These are phyloP conservation scores for Exocentrus adspersus DNA, from an alignment of 2,888 invertebrate species.

Conservation along the genomic window DNA sequence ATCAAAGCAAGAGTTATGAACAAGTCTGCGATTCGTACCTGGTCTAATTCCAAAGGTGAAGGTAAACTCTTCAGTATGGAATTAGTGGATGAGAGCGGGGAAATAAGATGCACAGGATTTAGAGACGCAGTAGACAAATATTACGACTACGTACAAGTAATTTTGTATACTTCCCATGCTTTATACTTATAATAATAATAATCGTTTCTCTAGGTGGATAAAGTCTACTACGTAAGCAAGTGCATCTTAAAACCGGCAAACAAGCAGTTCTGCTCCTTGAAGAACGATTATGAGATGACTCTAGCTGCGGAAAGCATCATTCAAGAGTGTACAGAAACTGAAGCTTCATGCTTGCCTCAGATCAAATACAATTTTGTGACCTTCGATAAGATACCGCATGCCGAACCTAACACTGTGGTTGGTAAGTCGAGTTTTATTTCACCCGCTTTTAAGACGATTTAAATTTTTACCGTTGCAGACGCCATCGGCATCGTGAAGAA, in stretches of 20 bases:
- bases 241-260: slow-evolving; percentile 93
- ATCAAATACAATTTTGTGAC: slow-evolving; percentile 81
- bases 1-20: slow-evolving; percentile 89
- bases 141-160: slow-evolving; percentile 88
- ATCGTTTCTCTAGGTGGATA: slow-evolving; percentile 66
- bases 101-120: slow-evolving; percentile 93
- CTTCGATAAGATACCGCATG: slow-evolving; percentile 76
- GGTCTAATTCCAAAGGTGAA: slow-evolving; percentile 93
- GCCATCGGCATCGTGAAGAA: slow-evolving; percentile 88
- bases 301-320: slow-evolving; percentile 72
- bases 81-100: slow-evolving; percentile 92
- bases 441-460: too few species aligned
- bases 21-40: slow-evolving; percentile 83
- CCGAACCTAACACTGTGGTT: slow-evolving; percentile 74
- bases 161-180: not conserved
- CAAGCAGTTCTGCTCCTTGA: slow-evolving; percentile 83
- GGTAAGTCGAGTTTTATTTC: slow-evolving; percentile 74
- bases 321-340: slow-evolving; percentile 64
- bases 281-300: slow-evolving; percentile 97
- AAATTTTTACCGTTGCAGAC: too few species aligned
- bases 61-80: slow-evolving; percentile 95
- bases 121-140: slow-evolving; percentile 88
- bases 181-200: not conserved
- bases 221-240: slow-evolving; percentile 88
- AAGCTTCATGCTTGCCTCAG: slow-evolving; percentile 72